phyloP scores from a whole-genome alignment of 2,888 invertebrate genomes.

The Liodrosophila aerea region DNA sequence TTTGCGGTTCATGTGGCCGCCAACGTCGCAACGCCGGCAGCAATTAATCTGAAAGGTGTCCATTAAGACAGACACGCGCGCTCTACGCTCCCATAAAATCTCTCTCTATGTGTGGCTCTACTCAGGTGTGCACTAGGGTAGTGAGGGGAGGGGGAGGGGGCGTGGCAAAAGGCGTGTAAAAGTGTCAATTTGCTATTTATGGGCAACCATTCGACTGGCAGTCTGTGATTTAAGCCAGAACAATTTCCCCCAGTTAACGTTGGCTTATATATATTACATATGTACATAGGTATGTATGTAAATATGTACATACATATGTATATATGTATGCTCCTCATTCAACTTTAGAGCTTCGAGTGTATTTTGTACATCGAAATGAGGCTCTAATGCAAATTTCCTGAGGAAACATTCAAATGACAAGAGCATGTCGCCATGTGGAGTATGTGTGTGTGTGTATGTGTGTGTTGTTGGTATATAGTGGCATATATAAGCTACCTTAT shows the following conservation, averaged over 20 bases:
- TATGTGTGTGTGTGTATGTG: conserved; percentile 6
- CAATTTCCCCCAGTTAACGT: background rate
- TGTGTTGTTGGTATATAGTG: background rate
- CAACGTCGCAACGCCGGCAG: conserved; percentile 57
- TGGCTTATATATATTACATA: background rate
- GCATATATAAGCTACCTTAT: too few species aligned
- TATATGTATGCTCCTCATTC: conserved; percentile 47
- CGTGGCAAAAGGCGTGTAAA: conserved; percentile 51
- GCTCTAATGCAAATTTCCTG: conserved; percentile 64
- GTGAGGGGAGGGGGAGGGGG: conserved; percentile 14
- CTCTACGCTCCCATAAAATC: conserved; percentile 50
- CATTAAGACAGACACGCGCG: conserved; percentile 71
- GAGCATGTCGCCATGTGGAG: conserved; percentile 25
- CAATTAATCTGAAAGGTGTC: conserved; percentile 80
- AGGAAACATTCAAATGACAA: conserved; percentile 50
- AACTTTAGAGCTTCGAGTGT: conserved; percentile 20
- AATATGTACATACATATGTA: conserved; percentile 4
- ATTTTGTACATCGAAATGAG: conserved; percentile 31
- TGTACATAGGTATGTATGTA: conserved; percentile 26
- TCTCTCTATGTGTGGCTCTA: too few species aligned
- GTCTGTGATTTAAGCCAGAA: conserved; percentile 64
- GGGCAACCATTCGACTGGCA: conserved; percentile 34
- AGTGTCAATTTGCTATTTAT: conserved; percentile 76
- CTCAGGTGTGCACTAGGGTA: conserved; percentile 13
- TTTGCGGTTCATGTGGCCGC: conserved; percentile 76